Evolutionary conservation across 2,888 invertebrate genomes (phyloP).

Genomic region (Brachyptera putata): DNA sequence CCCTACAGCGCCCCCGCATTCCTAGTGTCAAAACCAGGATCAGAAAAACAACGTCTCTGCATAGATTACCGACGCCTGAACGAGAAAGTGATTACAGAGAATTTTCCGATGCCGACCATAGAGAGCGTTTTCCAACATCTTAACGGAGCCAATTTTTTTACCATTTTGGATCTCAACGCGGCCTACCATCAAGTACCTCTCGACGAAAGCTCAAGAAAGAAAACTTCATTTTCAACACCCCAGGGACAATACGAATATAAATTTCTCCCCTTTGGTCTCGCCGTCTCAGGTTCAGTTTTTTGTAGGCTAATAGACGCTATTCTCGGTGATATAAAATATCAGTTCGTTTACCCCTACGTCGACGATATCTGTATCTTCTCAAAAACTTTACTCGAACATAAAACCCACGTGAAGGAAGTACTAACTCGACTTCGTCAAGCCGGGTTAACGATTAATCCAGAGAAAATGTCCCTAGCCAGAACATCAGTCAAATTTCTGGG

Average conservation of each 20-base stretch:
- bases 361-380: slow-evolving; percentile 4
- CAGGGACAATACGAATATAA: slow-evolving; percentile 17
- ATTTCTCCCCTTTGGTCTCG: slow-evolving; percentile 20
- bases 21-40: neutral
- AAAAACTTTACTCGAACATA: neutral
- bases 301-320: slow-evolving; percentile 15
- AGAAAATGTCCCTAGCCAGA: neutral
- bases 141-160: too few relatives aligned
- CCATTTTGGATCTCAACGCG: too few relatives aligned
- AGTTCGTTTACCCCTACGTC: neutral
- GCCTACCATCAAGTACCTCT: slow-evolving; percentile 19
- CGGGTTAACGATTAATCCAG: neutral
- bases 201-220: neutral
- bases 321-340: slow-evolving; percentile 15
- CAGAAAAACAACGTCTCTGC: neutral
- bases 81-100: neutral
- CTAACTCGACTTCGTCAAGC: neutral
- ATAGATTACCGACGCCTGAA: neutral
- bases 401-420: neutral
- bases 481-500: neutral
- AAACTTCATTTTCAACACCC: slow-evolving; percentile 20
- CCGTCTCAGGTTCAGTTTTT: neutral
- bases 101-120: slow-evolving; percentile 7
- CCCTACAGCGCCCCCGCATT: neutral
- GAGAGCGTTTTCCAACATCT: slow-evolving; percentile 15